Conservation (phyloP, 2,888 invertebrate genomes). For the Plebejus argus region DNA sequence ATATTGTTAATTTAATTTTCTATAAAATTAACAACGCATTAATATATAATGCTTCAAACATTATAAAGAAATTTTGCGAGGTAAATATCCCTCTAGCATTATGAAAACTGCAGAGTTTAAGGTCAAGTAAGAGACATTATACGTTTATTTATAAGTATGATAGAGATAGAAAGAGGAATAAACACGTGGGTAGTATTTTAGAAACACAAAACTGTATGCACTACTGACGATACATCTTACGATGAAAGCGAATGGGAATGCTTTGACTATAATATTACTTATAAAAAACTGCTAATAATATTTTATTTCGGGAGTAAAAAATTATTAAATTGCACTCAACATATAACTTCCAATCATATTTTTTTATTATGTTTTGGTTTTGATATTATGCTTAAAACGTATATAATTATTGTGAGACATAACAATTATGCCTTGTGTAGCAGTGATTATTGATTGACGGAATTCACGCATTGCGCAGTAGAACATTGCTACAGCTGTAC, state of each 20-base stretch:
- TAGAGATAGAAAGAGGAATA: conserved; percentile 51
- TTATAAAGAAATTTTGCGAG: conserved; percentile 38
- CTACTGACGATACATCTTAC: conserved; percentile 41
- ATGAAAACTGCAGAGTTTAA: conserved; percentile 64
- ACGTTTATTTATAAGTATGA: conserved; percentile 47
- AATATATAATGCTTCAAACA: too few relatives aligned
- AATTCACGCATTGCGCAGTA: conserved; percentile 56
- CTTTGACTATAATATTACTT: neutral
- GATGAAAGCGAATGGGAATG: conserved; percentile 31
- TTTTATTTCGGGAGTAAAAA: neutral
- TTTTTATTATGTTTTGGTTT: too few relatives aligned
- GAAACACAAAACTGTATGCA: neutral
- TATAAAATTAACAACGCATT: neutral
- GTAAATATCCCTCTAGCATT: conserved; percentile 46
- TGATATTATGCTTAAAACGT: neutral
- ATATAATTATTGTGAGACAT: conserved; percentile 11
- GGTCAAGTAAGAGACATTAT: conserved; percentile 63
- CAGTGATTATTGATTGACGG: conserved; percentile 54
- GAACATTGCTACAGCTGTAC: conserved; percentile 35
- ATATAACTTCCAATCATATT: too few relatives aligned
- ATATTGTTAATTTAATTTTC: neutral
- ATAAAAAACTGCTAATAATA: neutral
- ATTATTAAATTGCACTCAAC: neutral
- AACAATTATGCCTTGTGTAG: conserved; percentile 45
- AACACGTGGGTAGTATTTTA: conserved; percentile 28